Conservation (phyloP, 1,140 invertebrate species). For the Dreissena rostriformis region DNA sequence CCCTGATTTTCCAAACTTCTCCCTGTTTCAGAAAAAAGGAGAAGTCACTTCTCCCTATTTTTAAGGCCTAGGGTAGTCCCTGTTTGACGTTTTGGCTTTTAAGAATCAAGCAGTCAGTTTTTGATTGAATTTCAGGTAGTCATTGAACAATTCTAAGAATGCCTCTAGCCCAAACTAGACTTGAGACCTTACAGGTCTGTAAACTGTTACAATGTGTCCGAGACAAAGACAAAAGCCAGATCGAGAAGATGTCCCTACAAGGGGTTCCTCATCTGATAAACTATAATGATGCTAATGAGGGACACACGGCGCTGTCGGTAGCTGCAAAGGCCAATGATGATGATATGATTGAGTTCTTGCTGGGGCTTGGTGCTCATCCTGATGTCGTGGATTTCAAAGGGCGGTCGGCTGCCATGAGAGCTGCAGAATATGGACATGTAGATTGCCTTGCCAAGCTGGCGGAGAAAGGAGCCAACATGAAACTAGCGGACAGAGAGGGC, state of each 20-base stretch:
- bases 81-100: too few relatives aligned
- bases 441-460: constrained; percentile 78
- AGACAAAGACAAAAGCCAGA: constrained; percentile 76
- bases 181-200: constrained; percentile 80
- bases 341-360: constrained; percentile 79
- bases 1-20: too few relatives aligned
- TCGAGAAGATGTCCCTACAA: constrained; percentile 78
- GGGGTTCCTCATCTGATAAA: constrained; percentile 81
- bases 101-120: too few relatives aligned
- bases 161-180: constrained; percentile 75
- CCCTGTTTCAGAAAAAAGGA: too few relatives aligned
- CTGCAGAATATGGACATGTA: constrained; percentile 80
- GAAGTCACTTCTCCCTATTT: too few relatives aligned
- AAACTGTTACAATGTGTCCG: constrained; percentile 81
- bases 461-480: constrained; percentile 79
- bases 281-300: constrained; percentile 80
- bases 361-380: constrained; percentile 80
- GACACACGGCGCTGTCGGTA: constrained; percentile 78
- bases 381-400: constrained; percentile 81
- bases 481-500: constrained; percentile 79
- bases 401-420: constrained; percentile 79
- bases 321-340: constrained; percentile 78
- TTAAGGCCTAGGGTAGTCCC: too few relatives aligned
- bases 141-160: constrained; percentile 60
- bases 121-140: too few relatives aligned